These are phyloP conservation scores for Acanthopleura granulata DNA, from an alignment of 2,888 invertebrate genomes.

Conservation along the genomic window DNA sequence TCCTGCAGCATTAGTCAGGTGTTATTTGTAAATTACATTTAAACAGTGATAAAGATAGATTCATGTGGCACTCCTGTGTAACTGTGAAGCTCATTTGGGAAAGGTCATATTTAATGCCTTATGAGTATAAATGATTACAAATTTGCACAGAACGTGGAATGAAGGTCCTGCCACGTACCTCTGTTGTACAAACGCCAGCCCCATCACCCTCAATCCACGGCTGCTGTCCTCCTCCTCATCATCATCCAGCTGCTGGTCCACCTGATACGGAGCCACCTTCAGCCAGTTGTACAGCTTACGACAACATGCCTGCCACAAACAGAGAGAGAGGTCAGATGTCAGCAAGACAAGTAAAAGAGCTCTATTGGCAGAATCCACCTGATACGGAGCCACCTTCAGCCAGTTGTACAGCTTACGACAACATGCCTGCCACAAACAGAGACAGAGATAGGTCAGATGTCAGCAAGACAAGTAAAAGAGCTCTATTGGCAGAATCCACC, in stretches of 20 bases:
- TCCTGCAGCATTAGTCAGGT: too few relatives aligned
- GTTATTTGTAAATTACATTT: too few relatives aligned
- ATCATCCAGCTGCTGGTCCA: constrained; percentile 81
- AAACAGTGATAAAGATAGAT: too few relatives aligned
- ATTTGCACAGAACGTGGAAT: too few relatives aligned
- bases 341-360: too few relatives aligned
- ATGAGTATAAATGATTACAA: too few relatives aligned
- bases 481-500: too few relatives aligned
- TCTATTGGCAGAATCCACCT: constrained; percentile 80
- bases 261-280: constrained; percentile 86
- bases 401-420: constrained; percentile 90
- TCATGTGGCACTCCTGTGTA: too few relatives aligned
- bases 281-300: constrained; percentile 91
- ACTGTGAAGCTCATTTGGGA: too few relatives aligned
- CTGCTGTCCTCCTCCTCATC: constrained; percentile 86
- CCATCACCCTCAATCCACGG: constrained; percentile 87
- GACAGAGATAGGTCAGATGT: too few relatives aligned
- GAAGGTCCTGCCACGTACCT: constrained; percentile 40
- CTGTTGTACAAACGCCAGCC: constrained; percentile 78
- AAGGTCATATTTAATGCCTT: too few relatives aligned
- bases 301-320: constrained; percentile 77
- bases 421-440: constrained; percentile 81
- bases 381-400: constrained; percentile 90
- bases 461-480: too few relatives aligned
- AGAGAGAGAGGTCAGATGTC: constrained; percentile 22